These are phyloP conservation scores for Cephalopterus ornatus DNA, from an alignment of 2,113 vertebrate genomes.

Conservation along the genomic window DNA sequence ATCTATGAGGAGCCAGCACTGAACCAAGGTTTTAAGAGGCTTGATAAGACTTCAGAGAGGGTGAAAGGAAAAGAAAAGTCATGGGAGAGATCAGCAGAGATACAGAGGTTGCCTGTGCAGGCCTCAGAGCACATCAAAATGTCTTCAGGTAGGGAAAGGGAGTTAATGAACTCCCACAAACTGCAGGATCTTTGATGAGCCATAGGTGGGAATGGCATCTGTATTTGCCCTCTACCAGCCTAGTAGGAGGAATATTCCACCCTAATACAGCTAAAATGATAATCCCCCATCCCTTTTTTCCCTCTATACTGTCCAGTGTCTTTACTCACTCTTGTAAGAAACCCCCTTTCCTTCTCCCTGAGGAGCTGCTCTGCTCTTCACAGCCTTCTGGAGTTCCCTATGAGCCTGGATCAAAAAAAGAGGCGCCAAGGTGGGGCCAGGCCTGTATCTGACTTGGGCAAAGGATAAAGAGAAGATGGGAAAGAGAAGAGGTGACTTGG, in stretches of 20 bases:
- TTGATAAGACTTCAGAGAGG: neutral
- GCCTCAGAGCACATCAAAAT: neutral
- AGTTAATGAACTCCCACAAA: neutral
- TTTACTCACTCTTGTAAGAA: neutral
- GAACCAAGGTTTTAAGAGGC: neutral
- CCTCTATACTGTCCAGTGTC: rapidly evolving
- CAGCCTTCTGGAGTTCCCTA: neutral
- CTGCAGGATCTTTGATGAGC: neutral
- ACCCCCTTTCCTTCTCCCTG: neutral
- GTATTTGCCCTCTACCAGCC: neutral
- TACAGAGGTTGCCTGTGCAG: neutral
- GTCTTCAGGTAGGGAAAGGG: neutral
- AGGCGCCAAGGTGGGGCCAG: neutral
- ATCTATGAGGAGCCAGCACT: neutral
- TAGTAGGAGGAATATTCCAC: neutral
- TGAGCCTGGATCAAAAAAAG: neutral
- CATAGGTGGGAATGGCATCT: neutral
- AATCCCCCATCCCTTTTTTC: rapidly evolving
- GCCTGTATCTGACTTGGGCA: neutral
- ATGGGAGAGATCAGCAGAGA: neutral
- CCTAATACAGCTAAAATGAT: neutral
- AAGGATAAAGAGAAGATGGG: neutral
- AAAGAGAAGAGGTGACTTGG: neutral
- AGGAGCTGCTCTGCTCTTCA: neutral
- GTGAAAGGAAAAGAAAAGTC: neutral